phyloP scores from a whole-genome alignment of 2,113 vertebrate genomes.

The Synodontis membranacea region DNA sequence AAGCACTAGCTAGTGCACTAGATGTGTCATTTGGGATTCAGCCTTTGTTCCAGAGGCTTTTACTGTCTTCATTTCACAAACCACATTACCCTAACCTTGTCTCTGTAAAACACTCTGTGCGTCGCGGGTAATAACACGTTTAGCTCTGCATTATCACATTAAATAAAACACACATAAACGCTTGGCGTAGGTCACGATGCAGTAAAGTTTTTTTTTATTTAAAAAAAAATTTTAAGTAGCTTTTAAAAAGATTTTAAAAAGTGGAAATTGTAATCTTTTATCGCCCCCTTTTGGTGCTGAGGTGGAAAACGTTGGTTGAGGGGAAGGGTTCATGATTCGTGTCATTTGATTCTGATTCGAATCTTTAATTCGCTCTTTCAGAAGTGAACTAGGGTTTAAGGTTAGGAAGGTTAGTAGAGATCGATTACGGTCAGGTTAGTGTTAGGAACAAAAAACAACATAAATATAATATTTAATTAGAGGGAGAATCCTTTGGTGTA shows the following conservation, averaged over 20 bases:
- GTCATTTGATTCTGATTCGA: background rate
- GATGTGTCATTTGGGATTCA: background rate
- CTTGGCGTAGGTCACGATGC: background rate
- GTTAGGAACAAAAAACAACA: too few relatives aligned
- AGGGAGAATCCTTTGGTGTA: too few relatives aligned
- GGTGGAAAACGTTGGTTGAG: background rate
- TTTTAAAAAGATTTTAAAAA: background rate
- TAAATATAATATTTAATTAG: background rate
- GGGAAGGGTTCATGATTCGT: too few relatives aligned
- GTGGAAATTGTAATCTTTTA: background rate
- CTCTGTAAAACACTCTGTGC: constrained; percentile 2
- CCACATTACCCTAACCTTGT: background rate
- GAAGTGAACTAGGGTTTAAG: background rate
- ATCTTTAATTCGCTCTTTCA: background rate
- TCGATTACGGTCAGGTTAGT: background rate
- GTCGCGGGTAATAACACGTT: background rate
- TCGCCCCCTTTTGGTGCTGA: background rate
- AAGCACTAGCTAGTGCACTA: background rate
- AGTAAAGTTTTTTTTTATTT: background rate
- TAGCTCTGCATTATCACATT: background rate
- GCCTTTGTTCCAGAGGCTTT: background rate
- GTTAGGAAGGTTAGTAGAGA: background rate
- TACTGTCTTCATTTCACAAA: background rate
- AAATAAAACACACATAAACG: background rate
- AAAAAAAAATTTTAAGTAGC: too few relatives aligned